These are phyloP conservation scores for Crocodylus rhombifer DNA, from an alignment of 2,797 vertebrate species.

Conservation along the genomic window DNA sequence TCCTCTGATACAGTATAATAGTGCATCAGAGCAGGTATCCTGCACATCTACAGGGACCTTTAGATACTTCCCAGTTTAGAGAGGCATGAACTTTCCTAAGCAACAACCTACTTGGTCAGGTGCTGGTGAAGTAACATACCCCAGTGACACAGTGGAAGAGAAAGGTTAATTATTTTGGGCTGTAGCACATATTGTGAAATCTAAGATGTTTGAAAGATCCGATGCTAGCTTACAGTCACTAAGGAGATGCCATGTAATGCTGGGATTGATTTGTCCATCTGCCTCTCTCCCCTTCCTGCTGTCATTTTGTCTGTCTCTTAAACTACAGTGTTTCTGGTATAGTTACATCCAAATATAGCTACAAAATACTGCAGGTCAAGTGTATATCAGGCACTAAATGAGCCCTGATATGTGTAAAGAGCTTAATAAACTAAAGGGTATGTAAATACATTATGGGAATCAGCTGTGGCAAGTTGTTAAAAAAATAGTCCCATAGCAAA, in stretches of 20 bases:
- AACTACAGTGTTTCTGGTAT: no score
- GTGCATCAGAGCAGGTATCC: no score
- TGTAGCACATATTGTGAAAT: not conserved
- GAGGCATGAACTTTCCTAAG: no score
- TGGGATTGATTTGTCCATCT: no score
- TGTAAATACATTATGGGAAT: not conserved
- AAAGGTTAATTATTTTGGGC: not conserved
- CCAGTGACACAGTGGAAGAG: not conserved
- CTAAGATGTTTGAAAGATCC: not conserved
- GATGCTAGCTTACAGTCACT: not conserved
- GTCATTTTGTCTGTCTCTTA: no score
- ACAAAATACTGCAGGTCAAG: not conserved
- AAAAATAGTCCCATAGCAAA: no score
- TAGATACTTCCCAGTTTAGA: no score
- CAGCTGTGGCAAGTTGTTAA: not conserved
- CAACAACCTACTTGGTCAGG: no score
- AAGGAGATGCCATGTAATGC: not conserved
- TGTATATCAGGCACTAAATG: not conserved
- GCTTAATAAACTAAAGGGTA: not conserved
- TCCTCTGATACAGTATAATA: no score
- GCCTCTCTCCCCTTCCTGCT: no score
- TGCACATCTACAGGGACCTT: no score
- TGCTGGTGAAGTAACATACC: not conserved
- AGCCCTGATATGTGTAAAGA: accelerated
- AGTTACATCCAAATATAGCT: not conserved